Evolutionary conservation across 2,113 vertebrate genomes (phyloP).

Genomic region (Pungitius pungitius): DNA sequence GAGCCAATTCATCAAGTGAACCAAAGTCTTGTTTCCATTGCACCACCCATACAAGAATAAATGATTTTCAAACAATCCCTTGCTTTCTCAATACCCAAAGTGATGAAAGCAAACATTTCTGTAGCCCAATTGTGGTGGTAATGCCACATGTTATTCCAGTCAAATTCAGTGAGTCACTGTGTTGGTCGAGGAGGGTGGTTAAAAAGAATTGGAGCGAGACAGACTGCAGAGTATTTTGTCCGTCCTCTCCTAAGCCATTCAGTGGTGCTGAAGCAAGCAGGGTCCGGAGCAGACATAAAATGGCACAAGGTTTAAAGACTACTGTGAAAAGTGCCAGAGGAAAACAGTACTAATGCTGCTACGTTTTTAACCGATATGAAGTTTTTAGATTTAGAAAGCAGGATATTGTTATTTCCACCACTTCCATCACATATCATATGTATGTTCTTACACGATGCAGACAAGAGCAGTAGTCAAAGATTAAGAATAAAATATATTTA

Average conservation of each 20-base stretch:
- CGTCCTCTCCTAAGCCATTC: conserved; percentile 30
- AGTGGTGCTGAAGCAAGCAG: conserved; percentile 58
- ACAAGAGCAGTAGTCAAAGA: not conserved
- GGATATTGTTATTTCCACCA: not conserved
- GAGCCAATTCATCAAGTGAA: conserved; percentile 11
- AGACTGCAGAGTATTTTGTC: conserved; percentile 47
- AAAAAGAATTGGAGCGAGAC: conserved; percentile 30
- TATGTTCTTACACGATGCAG: not conserved
- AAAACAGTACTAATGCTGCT: not conserved
- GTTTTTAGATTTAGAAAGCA: no score
- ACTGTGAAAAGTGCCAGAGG: conserved; percentile 5
- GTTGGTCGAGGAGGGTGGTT: conserved; percentile 9
- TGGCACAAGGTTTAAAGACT: conserved; percentile 17
- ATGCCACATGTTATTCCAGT: conserved; percentile 47
- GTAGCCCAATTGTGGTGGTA: conserved; percentile 24
- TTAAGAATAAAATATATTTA: not conserved
- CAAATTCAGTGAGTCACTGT: conserved; percentile 67
- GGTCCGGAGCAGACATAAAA: conserved; percentile 43
- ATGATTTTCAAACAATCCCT: not conserved
- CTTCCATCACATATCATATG: conserved; percentile 9
- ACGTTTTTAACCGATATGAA: not conserved
- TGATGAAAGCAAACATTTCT: conserved; percentile 33
- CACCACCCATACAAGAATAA: not conserved
- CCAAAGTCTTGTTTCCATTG: not conserved
- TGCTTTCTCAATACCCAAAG: not conserved